Evolutionary conservation across 2,888 invertebrate species (phyloP).

Genomic region (Eristalis intricaria): DNA sequence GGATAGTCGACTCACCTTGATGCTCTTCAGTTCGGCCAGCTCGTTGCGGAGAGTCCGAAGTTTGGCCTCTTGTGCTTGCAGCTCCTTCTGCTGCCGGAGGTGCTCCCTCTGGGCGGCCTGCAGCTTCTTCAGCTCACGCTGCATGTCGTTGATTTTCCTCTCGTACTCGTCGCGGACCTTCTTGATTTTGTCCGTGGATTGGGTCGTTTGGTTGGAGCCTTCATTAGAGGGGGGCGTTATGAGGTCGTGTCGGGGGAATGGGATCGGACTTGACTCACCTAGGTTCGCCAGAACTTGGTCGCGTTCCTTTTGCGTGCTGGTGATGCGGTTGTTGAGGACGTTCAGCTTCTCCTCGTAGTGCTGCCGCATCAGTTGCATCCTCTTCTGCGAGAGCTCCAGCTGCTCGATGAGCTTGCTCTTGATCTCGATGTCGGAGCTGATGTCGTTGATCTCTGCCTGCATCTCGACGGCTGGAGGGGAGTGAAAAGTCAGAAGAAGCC

Average conservation of each 20-base stretch:
- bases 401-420: slow-evolving; percentile 97
- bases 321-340: slow-evolving; percentile 91
- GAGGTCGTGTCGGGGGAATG: background rate
- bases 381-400: slow-evolving; percentile 92
- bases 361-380: slow-evolving; percentile 91
- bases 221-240: background rate
- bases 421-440: slow-evolving; percentile 96
- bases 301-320: slow-evolving; percentile 93
- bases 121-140: slow-evolving; percentile 91
- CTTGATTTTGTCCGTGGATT: slow-evolving; percentile 85
- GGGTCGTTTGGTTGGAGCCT: slow-evolving; percentile 73
- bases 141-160: slow-evolving; percentile 90
- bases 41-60: slow-evolving; percentile 88
- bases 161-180: slow-evolving; percentile 95
- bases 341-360: slow-evolving; percentile 96
- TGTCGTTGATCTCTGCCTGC: slow-evolving; percentile 91
- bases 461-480: slow-evolving; percentile 82
- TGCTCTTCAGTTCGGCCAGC: slow-evolving; percentile 90
- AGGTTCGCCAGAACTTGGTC: slow-evolving; percentile 90
- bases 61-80: slow-evolving; percentile 89
- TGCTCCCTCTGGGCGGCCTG: slow-evolving; percentile 95
- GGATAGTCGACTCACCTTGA: slow-evolving; percentile 84
- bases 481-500: background rate
- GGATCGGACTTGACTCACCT: slow-evolving; percentile 71
- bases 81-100: slow-evolving; percentile 89